These are phyloP conservation scores for Sciurus vulgaris DNA, from an alignment of 2,797 vertebrate species.

Conservation along the genomic window DNA sequence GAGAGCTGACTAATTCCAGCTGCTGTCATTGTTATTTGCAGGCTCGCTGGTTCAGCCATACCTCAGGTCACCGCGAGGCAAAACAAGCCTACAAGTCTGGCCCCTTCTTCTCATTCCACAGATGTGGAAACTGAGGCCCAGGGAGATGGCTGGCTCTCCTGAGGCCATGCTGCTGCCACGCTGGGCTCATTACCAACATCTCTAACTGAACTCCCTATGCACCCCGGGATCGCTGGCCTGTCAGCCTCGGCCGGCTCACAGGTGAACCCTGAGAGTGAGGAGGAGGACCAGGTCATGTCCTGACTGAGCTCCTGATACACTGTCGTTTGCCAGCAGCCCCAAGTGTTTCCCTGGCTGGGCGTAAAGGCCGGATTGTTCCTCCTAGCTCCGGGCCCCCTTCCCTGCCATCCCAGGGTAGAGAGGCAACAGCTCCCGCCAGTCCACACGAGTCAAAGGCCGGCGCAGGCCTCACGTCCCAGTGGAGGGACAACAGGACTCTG, in stretches of 20 bases:
- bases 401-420: slow-evolving; percentile 82
- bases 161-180: not conserved
- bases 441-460: slow-evolving; percentile 78
- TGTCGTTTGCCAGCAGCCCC: slow-evolving; percentile 60
- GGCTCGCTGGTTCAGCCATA: accelerated
- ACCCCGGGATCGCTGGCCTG: no score
- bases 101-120: not conserved
- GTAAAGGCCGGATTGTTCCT: slow-evolving; percentile 73
- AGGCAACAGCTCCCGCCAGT: slow-evolving; percentile 79
- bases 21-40: no score
- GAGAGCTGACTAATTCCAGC: not conserved
- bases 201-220: not conserved
- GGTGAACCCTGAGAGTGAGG: not conserved
- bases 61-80: accelerated
- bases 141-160: not conserved
- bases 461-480: slow-evolving; percentile 79
- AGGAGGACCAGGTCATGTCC: not conserved
- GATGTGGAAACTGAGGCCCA: not conserved
- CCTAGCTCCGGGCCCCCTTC: slow-evolving; percentile 74
- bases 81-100: not conserved
- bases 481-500: not conserved
- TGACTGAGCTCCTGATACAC: slow-evolving; percentile 46
- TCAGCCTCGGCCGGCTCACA: not conserved
- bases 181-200: accelerated
- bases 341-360: slow-evolving; percentile 75